Evolutionary conservation across 2,113 vertebrate genomes (phyloP).

Genomic region (Gasterosteus nipponicus): DNA sequence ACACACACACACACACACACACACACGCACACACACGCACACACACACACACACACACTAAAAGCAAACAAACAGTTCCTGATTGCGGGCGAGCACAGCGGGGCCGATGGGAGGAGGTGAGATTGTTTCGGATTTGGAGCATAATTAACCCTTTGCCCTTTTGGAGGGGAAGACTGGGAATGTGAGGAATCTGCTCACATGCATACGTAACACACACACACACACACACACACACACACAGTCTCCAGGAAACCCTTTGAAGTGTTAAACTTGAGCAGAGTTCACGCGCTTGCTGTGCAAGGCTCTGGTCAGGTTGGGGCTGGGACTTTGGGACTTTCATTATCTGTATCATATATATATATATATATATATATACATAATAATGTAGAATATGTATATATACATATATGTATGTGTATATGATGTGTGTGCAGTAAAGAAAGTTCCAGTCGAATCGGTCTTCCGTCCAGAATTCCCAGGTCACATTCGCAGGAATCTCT

Average conservation of each 20-base stretch:
- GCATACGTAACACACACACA: neutral
- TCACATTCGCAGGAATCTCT: too few relatives aligned
- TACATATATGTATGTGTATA: too few relatives aligned
- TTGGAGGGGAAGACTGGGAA: conserved; percentile 53
- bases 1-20: conserved; percentile 15
- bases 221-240: conserved; percentile 36
- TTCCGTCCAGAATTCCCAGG: too few relatives aligned
- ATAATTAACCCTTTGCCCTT: conserved; percentile 62
- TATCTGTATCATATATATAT: too few relatives aligned
- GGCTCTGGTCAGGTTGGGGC: too few relatives aligned
- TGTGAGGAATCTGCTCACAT: conserved; percentile 69
- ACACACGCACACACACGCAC: conserved; percentile 21
- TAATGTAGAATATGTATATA: too few relatives aligned
- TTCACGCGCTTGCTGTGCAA: neutral
- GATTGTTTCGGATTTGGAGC: conserved; percentile 57
- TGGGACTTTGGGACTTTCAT: too few relatives aligned
- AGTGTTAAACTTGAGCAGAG: conserved; percentile 51
- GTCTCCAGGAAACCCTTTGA: conserved; percentile 70
- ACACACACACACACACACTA: conserved; percentile 27
- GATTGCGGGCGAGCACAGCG: conserved; percentile 65
- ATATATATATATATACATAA: too few relatives aligned
- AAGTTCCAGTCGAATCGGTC: too few relatives aligned
- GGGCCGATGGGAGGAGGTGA: conserved; percentile 46
- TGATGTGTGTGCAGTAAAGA: too few relatives aligned
- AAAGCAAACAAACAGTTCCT: conserved; percentile 70